A percentile compares a stretch with the other conserved stretches of the same genome.
Evolutionary conservation across 1,140 invertebrate species (phyloP).

Genomic region (Coenobita brevimanus): DNA sequence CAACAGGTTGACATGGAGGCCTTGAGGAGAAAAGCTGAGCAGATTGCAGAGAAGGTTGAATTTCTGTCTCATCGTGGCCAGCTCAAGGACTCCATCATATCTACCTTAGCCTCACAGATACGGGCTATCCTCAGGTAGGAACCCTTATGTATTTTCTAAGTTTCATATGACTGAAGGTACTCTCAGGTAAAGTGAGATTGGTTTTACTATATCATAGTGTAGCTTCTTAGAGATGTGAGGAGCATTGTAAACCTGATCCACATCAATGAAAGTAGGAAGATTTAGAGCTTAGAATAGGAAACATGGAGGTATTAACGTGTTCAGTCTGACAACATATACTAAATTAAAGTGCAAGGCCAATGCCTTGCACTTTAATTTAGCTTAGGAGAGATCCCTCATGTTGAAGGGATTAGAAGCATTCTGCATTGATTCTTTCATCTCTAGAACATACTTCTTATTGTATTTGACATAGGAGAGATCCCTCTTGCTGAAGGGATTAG

Average conservation of each 20-base stretch:
- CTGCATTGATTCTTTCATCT: no score
- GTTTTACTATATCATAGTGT: no score
- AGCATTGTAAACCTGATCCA: neutral
- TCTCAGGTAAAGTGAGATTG: no score
- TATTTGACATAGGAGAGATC: no score
- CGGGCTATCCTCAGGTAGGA: constrained; percentile 60
- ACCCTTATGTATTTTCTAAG: neutral
- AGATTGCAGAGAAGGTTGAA: constrained; percentile 46
- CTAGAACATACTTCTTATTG: no score
- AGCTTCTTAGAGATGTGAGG: no score
- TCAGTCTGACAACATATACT: neutral
- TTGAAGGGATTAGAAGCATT: no score
- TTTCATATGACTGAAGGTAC: neutral
- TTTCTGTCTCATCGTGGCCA: constrained; percentile 22
- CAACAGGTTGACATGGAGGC: constrained; percentile 49
- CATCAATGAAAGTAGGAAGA: neutral
- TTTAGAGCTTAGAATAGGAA: neutral
- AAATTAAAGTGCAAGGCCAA: no score
- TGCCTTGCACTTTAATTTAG: no score
- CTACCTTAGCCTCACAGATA: constrained; percentile 56
- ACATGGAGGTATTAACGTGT: no score
- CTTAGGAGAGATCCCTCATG: no score
- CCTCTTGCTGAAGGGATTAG: no score
- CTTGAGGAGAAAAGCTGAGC: constrained; percentile 44
- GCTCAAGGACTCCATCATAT: constrained; percentile 65